phyloP scores from a whole-genome alignment of 2,113 vertebrate species.

The Nipponia nippon region DNA sequence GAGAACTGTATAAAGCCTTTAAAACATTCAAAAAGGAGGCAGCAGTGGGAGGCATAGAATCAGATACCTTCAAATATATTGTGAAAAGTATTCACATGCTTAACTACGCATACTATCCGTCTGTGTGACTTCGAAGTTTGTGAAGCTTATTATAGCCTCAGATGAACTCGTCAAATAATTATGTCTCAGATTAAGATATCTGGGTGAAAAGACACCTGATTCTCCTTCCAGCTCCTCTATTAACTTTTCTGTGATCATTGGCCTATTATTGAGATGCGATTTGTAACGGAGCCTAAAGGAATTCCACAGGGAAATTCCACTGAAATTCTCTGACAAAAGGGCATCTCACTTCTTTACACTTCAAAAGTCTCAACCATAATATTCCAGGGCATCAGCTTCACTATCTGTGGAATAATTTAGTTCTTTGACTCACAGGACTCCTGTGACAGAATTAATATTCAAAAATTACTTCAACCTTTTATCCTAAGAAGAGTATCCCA shows the following conservation, averaged over 20 bases:
- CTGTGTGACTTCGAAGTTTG: background rate
- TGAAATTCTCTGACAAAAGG: background rate
- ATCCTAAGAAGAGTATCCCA: background rate
- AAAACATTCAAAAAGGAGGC: background rate
- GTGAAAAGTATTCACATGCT: background rate
- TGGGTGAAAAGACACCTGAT: background rate
- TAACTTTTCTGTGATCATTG: background rate
- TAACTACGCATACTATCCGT: background rate
- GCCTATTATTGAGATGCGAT: background rate
- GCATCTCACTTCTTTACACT: background rate
- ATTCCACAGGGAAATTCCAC: background rate
- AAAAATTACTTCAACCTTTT: background rate
- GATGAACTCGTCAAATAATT: background rate
- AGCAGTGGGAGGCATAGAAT: background rate
- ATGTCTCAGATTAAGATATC: background rate
- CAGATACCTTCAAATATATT: background rate
- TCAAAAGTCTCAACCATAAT: background rate
- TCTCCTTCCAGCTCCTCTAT: background rate
- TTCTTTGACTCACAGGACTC: background rate
- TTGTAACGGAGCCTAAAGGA: background rate
- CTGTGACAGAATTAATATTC: background rate
- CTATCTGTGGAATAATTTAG: background rate
- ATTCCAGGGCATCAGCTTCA: background rate
- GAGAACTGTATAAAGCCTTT: background rate
- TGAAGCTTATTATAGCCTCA: background rate